Percentiles rank a stretch among this genome's conserved stretches.
Evolutionary conservation across 2,888 invertebrate species (phyloP).

Genomic region (Acrocyrtus sp.): DNA sequence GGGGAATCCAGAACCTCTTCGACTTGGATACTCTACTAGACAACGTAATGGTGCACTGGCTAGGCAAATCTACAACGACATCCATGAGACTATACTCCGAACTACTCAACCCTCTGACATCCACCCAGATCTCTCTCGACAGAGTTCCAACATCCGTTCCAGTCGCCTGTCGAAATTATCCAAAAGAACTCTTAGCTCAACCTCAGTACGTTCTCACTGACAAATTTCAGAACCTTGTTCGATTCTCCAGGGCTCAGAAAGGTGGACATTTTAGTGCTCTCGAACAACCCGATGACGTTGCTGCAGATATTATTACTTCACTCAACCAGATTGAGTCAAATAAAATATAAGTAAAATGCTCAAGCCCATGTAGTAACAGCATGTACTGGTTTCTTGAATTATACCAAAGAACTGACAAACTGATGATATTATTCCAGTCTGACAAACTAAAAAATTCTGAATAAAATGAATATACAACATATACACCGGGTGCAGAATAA

Average conservation of each 20-base stretch:
- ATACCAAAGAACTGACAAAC: no score
- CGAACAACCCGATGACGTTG: slow-evolving; percentile 78
- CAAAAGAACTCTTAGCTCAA: slow-evolving; percentile 73
- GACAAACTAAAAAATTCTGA: no score
- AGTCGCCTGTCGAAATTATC: slow-evolving; percentile 79
- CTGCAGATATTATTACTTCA: slow-evolving; percentile 73
- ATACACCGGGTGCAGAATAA: no score
- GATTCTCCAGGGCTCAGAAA: slow-evolving; percentile 73
- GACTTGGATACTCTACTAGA: slow-evolving; percentile 74
- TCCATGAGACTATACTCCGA: slow-evolving; percentile 69
- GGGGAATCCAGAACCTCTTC: slow-evolving; percentile 74
- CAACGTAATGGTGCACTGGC: slow-evolving; percentile 71
- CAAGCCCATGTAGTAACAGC: no score
- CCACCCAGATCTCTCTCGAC: slow-evolving; percentile 37
- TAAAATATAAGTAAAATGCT: no score
- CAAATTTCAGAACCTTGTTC: slow-evolving; percentile 76
- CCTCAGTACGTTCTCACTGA: slow-evolving; percentile 72
- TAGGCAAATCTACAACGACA: slow-evolving; percentile 67
- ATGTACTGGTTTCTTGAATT: no score
- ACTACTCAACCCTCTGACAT: slow-evolving; percentile 47
- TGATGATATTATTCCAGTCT: no score
- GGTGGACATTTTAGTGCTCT: slow-evolving; percentile 91
- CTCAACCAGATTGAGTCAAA: slow-evolving; percentile 27
- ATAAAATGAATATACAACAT: no score
- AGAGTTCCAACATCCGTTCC: slow-evolving; percentile 76